Percentiles rank a stretch among this genome's conserved stretches.
These are phyloP conservation scores for Pelobates fuscus DNA, from an alignment of 2,113 vertebrate genomes.

Conservation along the genomic window DNA sequence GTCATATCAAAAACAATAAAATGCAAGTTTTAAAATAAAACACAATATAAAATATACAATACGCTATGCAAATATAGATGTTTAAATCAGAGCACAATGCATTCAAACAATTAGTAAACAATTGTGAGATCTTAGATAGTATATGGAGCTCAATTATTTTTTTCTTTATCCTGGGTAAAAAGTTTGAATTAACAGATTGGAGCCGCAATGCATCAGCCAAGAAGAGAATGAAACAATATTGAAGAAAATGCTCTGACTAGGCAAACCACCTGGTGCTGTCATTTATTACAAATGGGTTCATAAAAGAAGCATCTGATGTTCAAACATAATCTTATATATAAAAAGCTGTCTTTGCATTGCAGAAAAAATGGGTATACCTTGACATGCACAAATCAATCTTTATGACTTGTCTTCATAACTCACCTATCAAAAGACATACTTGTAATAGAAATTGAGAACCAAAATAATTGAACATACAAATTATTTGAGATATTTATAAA, in stretches of 20 bases:
- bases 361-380: slow-evolving; percentile 24
- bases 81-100: no score
- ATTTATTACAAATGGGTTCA: slow-evolving; percentile 46
- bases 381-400: slow-evolving; percentile 35
- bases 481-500: slow-evolving; percentile 39
- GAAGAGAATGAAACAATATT: not conserved
- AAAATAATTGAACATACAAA: slow-evolving; percentile 43
- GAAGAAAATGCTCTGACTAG: slow-evolving; percentile 24
- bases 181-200: not conserved
- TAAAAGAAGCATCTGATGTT: slow-evolving; percentile 42
- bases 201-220: slow-evolving; percentile 18
- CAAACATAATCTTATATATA: slow-evolving; percentile 31
- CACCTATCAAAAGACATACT: slow-evolving; percentile 30
- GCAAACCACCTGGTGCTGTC: slow-evolving; percentile 43
- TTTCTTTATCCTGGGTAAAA: no score
- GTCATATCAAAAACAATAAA: no score
- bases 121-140: no score
- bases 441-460: slow-evolving; percentile 15
- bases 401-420: slow-evolving; percentile 39
- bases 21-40: no score
- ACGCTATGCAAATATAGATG: no score
- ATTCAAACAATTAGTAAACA: no score
- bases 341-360: slow-evolving; percentile 18
- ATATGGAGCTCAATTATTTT: no score
- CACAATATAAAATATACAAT: no score